phyloP scores from a whole-genome alignment of 2,113 vertebrate genomes.

The Vulpes ferrilata region DNA sequence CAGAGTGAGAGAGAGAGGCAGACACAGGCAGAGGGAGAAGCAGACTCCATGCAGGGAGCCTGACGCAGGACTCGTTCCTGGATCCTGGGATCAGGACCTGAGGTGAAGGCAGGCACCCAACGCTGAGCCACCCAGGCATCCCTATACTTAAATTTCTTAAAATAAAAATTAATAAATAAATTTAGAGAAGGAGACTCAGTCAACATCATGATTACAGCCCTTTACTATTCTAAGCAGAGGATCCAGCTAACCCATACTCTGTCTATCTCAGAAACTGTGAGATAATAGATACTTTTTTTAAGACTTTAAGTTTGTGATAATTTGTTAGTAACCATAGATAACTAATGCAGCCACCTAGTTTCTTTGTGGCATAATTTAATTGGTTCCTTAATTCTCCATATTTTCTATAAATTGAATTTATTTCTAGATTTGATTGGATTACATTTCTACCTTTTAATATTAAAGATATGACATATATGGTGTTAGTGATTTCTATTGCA shows the following conservation, averaged over 20 bases:
- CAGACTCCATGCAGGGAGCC: too few species aligned
- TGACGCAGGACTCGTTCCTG: too few species aligned
- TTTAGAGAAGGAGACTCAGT: not conserved
- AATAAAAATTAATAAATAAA: too few species aligned
- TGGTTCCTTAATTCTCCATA: not conserved
- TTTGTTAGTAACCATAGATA: not conserved
- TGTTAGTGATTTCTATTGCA: not conserved
- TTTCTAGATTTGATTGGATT: not conserved
- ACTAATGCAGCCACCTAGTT: not conserved
- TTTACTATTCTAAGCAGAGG: not conserved
- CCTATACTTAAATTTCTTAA: too few species aligned
- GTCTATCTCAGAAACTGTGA: not conserved
- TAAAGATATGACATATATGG: not conserved
- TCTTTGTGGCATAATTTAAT: not conserved
- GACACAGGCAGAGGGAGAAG: too few species aligned
- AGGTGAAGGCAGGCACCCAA: too few species aligned
- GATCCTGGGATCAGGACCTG: too few species aligned
- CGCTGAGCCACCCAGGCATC: too few species aligned
- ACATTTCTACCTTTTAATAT: not conserved
- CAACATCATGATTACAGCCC: not conserved
- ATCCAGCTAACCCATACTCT: not conserved
- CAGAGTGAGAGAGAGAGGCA: too few species aligned
- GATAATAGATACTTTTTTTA: not conserved
- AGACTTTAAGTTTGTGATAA: not conserved
- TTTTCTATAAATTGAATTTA: not conserved